A percentile compares a stretch with the other conserved stretches of the same genome.
These are phyloP conservation scores for Petaurus breviceps DNA, from an alignment of 2,113 vertebrate species.

Conservation along the genomic window DNA sequence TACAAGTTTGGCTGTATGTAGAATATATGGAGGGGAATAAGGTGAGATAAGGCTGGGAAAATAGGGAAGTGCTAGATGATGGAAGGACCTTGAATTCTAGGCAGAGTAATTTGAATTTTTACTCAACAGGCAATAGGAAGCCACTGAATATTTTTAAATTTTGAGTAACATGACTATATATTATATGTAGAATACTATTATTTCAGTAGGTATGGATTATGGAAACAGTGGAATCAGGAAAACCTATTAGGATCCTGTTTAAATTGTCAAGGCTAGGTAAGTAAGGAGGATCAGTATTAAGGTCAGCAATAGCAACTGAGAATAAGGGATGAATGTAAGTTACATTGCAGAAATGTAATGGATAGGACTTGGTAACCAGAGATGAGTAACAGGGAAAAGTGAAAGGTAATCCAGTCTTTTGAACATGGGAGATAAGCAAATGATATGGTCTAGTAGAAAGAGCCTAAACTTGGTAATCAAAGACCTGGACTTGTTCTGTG, in stretches of 20 bases:
- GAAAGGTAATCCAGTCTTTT: neutral
- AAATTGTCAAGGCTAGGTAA: neutral
- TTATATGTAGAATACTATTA: neutral
- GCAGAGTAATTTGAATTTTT: neutral
- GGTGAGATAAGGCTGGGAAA: neutral
- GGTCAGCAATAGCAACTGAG: neutral
- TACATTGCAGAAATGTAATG: neutral
- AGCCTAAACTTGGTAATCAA: neutral
- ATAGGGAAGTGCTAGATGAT: neutral
- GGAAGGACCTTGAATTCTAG: neutral
- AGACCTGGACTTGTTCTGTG: too few species aligned
- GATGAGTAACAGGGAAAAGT: neutral
- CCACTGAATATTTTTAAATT: neutral
- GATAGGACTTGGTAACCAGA: neutral
- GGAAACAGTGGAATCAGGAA: neutral
- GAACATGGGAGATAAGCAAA: neutral
- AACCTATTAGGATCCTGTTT: neutral
- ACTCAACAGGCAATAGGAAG: neutral
- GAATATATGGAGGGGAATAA: neutral
- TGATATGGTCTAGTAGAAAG: neutral
- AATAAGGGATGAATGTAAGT: neutral
- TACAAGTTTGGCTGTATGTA: neutral
- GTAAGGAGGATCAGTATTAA: neutral
- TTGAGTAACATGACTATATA: neutral
- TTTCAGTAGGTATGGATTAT: neutral